Evolutionary conservation across 2,888 invertebrate genomes (phyloP).

Genomic region (Neoitamus cyanurus): DNA sequence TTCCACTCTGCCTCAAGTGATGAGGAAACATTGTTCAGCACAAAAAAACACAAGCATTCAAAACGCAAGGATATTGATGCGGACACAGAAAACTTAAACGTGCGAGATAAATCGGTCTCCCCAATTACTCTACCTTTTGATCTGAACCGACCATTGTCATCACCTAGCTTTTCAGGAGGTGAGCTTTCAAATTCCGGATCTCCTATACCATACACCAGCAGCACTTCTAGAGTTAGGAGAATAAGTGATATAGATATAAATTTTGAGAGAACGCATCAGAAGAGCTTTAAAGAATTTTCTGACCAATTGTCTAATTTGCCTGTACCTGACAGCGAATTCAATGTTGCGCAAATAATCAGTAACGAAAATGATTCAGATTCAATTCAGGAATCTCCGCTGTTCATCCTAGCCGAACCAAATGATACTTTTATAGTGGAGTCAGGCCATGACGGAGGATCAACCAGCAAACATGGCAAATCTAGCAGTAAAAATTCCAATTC

Average conservation of each 20-base stretch:
- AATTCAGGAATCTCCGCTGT: background rate
- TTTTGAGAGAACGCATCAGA: background rate
- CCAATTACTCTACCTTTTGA: background rate
- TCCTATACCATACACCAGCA: background rate
- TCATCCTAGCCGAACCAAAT: background rate
- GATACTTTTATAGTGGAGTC: background rate
- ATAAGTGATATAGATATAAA: background rate
- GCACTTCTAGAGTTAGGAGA: background rate
- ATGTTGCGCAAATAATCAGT: background rate
- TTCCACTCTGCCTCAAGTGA: background rate
- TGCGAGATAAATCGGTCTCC: background rate
- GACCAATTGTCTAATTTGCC: background rate
- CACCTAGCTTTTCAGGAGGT: background rate
- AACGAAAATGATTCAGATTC: background rate
- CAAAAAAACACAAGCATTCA: background rate
- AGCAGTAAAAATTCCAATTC: background rate
- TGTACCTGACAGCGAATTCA: background rate
- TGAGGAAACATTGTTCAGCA: background rate
- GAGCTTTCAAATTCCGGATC: background rate
- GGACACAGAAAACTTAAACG: background rate
- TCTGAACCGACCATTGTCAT: background rate
- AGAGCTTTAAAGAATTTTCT: background rate
- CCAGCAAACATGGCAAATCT: background rate
- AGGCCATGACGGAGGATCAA: background rate
- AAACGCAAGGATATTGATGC: background rate